Base-by-base conservation (phyloP, 2,888 invertebrate genomes). In the Cephus pygmeus region DNA sequence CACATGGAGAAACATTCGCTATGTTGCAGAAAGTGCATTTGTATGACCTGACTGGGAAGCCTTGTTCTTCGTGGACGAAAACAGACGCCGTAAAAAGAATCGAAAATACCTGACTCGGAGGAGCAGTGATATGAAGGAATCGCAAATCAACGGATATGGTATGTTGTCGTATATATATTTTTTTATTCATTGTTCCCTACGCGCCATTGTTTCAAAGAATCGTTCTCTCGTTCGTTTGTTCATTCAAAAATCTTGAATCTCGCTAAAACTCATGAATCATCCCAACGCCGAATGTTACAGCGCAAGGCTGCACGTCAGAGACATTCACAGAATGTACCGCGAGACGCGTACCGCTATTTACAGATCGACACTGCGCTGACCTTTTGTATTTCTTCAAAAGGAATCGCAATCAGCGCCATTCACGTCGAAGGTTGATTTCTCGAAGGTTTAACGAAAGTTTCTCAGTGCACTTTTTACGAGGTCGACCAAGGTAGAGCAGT, bases 111-210 rank as follows among this genome's bases (percentile, higher is more conserved):
- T 78, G 83, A 77, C 75, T 79, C 79, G 79, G 83, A 83, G 84
- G 81, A 77, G 2, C 86, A 82, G 86, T 88, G 89, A 87, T 88
- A 90, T 90, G 89, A 90, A 88, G 89, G 85, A 89, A 87, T 85
- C 86, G 83, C 85, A 86, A 87, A 87, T 81, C 81, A 88, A 86
- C 82, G 88, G 87, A 83, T 87, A 89, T 85, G 89, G 89, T 90
- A 88, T 56, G 89, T 88, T 81, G 4, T 36, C 36, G 4, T 36
- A 23, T 9, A 40, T 40, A 40, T 23, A 23, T 40, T 40, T 2
- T 56, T 23, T 9, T 1, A 56, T 9, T 56, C 56, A 56, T 56
- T 56, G 23, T 56, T 23, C 15, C 23, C 6, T 9, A 23, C 2
- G 6, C 23, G 1, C 2, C 56, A 56, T 56, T 56, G 23, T 56